Evolutionary conservation across 2,888 invertebrate genomes (phyloP).

Genomic region (Eucriotettix oculatus): DNA sequence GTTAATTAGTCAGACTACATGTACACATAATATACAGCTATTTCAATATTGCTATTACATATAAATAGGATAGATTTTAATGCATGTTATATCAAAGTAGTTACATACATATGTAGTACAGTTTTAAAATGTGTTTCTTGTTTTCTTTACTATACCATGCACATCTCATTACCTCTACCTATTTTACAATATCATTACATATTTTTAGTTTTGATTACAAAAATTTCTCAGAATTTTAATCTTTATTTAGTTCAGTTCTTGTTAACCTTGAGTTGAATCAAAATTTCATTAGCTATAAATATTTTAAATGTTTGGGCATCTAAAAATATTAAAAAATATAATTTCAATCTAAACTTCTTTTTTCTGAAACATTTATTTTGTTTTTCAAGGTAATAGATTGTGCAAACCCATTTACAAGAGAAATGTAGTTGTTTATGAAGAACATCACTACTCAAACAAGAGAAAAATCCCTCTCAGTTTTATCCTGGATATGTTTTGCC

Average conservation of each 20-base stretch:
- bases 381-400: not conserved
- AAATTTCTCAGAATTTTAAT: too few species aligned
- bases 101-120: conserved; percentile 6
- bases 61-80: conserved; percentile 7
- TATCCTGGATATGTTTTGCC: not conserved
- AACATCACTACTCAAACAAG: not conserved
- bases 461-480: not conserved
- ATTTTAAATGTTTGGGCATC: too few species aligned
- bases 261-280: too few species aligned
- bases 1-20: conserved; percentile 3
- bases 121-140: conserved; percentile 1
- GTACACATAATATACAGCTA: conserved; percentile 3
- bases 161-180: not conserved
- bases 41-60: conserved; percentile 6
- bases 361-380: too few species aligned
- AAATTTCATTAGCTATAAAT: too few species aligned
- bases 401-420: not conserved
- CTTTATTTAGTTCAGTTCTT: too few species aligned
- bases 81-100: conserved; percentile 8
- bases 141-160: not conserved
- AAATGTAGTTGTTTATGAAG: not conserved
- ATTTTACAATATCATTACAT: not conserved
- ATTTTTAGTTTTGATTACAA: not conserved
- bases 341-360: too few species aligned
- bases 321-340: too few species aligned